A percentile compares a stretch with the other conserved stretches of the same genome.
phyloP scores from a whole-genome alignment of 2,888 invertebrate species.

The Sesia bembeciformis region DNA sequence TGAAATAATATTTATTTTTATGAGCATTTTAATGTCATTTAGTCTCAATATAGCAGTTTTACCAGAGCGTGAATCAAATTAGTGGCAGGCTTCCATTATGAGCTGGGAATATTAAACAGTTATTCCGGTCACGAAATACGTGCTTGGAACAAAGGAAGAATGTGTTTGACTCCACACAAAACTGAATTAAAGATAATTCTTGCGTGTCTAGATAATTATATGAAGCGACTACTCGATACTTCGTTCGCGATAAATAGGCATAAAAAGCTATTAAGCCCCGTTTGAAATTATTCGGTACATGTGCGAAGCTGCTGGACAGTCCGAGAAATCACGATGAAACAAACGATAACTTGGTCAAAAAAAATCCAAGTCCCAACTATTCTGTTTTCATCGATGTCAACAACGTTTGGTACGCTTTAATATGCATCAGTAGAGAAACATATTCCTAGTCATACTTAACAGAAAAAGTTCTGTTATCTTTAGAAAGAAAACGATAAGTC shows the following conservation, averaged over 20 bases:
- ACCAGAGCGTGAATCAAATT: slow-evolving; percentile 13
- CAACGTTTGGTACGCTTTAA: too few relatives aligned
- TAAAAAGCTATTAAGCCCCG: too few relatives aligned
- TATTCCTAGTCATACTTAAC: background rate
- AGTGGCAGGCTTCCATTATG: slow-evolving; percentile 10
- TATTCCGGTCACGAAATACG: background rate
- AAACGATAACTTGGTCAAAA: too few relatives aligned
- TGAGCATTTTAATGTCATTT: too few relatives aligned
- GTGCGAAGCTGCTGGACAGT: too few relatives aligned
- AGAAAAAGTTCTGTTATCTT: background rate
- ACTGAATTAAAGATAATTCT: background rate
- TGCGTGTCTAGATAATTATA: background rate
- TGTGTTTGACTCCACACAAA: background rate
- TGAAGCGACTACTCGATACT: background rate
- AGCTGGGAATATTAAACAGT: slow-evolving; percentile 11
- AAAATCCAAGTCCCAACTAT: too few relatives aligned
- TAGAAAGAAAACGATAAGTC: background rate
- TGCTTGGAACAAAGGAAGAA: background rate
- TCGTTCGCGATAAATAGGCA: too few relatives aligned
- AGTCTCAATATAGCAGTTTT: background rate
- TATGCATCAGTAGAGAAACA: too few relatives aligned
- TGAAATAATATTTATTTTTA: too few relatives aligned
- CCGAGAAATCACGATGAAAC: too few relatives aligned
- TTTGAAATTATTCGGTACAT: too few relatives aligned
- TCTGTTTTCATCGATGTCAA: too few relatives aligned